phyloP scores from a whole-genome alignment of 2,113 vertebrate genomes.

The Gopherus evgoodei region DNA sequence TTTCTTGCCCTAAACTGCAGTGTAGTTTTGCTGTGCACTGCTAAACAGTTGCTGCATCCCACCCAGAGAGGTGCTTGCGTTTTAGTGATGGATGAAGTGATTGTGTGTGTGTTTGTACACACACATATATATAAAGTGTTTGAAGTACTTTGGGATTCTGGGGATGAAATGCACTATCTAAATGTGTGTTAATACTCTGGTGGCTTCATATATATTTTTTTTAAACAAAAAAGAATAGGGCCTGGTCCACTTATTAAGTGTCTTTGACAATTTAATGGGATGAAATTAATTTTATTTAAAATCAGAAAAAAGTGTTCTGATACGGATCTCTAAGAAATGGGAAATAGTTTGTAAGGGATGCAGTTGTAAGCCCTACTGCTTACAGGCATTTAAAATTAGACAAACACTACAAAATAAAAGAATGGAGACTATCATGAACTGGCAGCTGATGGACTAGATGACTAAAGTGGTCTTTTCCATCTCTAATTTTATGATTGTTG shows the following conservation, averaged over 20 bases:
- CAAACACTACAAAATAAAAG: slow-evolving; percentile 18
- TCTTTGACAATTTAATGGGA: background rate
- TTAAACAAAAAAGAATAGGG: background rate
- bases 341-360: background rate
- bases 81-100: background rate
- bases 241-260: background rate
- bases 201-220: background rate
- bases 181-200: background rate
- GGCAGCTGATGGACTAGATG: background rate
- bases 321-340: background rate
- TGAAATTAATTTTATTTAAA: background rate
- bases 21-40: background rate
- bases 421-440: background rate
- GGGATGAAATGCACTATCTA: background rate
- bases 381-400: slow-evolving; percentile 10
- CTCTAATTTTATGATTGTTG: background rate
- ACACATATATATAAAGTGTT: background rate
- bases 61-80: background rate
- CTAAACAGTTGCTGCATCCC: background rate
- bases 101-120: background rate
- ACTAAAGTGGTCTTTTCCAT: background rate
- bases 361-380: background rate
- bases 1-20: background rate
- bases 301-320: slow-evolving; percentile 36
- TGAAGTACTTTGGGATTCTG: background rate